phyloP scores from a whole-genome alignment of 1,140 invertebrate genomes.

The Bombus turneri region DNA sequence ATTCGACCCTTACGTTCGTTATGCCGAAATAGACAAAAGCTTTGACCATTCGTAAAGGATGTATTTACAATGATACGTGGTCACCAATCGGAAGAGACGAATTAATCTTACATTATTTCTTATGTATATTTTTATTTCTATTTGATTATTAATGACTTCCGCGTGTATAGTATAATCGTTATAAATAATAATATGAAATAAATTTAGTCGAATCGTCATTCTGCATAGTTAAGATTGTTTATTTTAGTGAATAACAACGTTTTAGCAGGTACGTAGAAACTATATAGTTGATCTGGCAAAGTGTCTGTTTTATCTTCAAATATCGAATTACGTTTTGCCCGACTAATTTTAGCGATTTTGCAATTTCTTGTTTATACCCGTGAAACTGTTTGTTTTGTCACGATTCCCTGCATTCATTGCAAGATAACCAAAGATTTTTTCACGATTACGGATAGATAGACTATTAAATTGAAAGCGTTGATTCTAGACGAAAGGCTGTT shows the following conservation, averaged over 20 bases:
- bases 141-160: background rate
- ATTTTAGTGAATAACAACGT: conserved; percentile 4
- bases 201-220: background rate
- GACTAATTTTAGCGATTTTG: conserved; percentile 51
- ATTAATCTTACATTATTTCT: background rate
- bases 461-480: conserved; percentile 11
- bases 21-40: background rate
- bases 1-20: conserved; percentile 46
- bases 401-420: background rate
- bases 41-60: background rate
- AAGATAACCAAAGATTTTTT: background rate
- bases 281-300: conserved; percentile 27
- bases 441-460: conserved; percentile 3
- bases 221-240: background rate
- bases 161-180: background rate
- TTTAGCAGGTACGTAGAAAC: background rate
- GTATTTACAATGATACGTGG: background rate
- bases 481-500: conserved; percentile 37
- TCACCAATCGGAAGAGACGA: background rate
- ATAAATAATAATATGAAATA: background rate
- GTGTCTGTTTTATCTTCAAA: conserved; percentile 38
- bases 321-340: conserved; percentile 45
- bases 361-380: conserved; percentile 40
- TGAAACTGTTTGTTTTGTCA: background rate
- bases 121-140: background rate